Evolutionary conservation across 1,140 invertebrate species (phyloP).

Genomic region (Xylocopa sonorina): DNA sequence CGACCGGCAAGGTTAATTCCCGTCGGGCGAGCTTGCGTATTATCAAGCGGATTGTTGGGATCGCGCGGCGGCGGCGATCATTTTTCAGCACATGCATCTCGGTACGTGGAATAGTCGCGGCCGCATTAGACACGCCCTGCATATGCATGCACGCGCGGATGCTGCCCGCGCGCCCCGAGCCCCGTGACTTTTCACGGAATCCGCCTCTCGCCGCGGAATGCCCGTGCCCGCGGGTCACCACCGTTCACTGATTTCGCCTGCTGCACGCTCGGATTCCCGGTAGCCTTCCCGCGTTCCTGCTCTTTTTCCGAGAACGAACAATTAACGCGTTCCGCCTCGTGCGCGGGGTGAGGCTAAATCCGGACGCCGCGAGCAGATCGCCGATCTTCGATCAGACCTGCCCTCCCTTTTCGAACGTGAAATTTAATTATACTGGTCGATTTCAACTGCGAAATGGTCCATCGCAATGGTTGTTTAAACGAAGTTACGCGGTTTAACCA

Average conservation of each 20-base stretch:
- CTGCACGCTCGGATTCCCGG: slow-evolving; percentile 20
- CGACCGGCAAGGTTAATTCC: slow-evolving; percentile 42
- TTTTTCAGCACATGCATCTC: slow-evolving; percentile 29
- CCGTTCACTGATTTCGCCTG: slow-evolving; percentile 43
- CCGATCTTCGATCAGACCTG: too few relatives aligned
- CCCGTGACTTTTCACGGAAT: slow-evolving; percentile 44
- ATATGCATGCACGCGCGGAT: slow-evolving; percentile 41
- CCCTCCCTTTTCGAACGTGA: too few relatives aligned
- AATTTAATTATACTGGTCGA: too few relatives aligned
- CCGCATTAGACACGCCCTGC: slow-evolving; percentile 37
- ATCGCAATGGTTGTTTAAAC: too few relatives aligned
- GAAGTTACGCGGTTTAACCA: too few relatives aligned
- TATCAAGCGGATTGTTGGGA: slow-evolving; percentile 19
- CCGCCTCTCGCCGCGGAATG: slow-evolving; percentile 31
- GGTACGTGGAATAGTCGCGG: slow-evolving; percentile 24
- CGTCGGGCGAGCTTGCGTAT: too few relatives aligned
- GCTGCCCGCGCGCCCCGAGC: slow-evolving; percentile 1
- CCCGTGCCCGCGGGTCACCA: slow-evolving; percentile 35
- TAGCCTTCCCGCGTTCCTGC: neutral
- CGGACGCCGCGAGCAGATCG: too few relatives aligned
- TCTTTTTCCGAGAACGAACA: neutral
- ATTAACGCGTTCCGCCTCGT: neutral
- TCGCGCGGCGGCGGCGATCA: slow-evolving; percentile 22
- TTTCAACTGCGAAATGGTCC: too few relatives aligned
- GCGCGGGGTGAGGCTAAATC: neutral